phyloP scores from a whole-genome alignment of 2,888 invertebrate genomes.

The Andrena hattorfiana region DNA sequence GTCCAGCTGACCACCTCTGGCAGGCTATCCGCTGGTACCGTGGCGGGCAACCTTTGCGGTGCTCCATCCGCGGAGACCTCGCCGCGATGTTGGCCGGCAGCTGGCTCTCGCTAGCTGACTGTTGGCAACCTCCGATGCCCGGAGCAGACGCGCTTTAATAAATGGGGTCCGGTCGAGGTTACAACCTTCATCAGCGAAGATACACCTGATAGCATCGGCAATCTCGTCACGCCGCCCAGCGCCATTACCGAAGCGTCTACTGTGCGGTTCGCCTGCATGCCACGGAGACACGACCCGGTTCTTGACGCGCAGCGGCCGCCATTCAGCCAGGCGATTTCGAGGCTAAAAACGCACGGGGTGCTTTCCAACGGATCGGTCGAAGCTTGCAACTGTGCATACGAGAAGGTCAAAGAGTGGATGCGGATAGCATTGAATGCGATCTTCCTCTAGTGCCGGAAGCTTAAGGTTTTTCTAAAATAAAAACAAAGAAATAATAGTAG shows the following conservation, averaged over 20 bases:
- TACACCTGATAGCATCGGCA: slow-evolving; percentile 80
- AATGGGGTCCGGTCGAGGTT: slow-evolving; percentile 80
- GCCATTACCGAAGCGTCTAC: slow-evolving; percentile 77
- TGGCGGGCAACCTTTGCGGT: slow-evolving; percentile 8
- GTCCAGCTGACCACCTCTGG: slow-evolving; percentile 4
- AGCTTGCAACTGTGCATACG: too few relatives aligned
- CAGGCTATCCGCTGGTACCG: slow-evolving; percentile 15
- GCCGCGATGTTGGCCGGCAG: slow-evolving; percentile 36
- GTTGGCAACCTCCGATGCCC: slow-evolving; percentile 52
- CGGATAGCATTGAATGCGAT: too few relatives aligned
- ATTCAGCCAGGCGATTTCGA: slow-evolving; percentile 12
- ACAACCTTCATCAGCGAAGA: slow-evolving; percentile 82
- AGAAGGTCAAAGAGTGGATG: too few relatives aligned
- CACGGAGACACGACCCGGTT: slow-evolving; percentile 49
- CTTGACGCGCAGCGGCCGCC: background rate
- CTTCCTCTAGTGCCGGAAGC: too few relatives aligned
- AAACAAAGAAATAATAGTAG: too few relatives aligned
- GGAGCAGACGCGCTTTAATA: slow-evolving; percentile 77
- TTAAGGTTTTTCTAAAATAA: too few relatives aligned
- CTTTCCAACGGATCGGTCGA: too few relatives aligned
- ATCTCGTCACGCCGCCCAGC: slow-evolving; percentile 78
- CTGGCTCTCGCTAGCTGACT: slow-evolving; percentile 41
- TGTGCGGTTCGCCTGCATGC: slow-evolving; percentile 62
- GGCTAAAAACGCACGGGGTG: background rate
- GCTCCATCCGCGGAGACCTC: slow-evolving; percentile 24